Conservation (phyloP, 2,797 vertebrate species). For the Sus cebifrons region DNA sequence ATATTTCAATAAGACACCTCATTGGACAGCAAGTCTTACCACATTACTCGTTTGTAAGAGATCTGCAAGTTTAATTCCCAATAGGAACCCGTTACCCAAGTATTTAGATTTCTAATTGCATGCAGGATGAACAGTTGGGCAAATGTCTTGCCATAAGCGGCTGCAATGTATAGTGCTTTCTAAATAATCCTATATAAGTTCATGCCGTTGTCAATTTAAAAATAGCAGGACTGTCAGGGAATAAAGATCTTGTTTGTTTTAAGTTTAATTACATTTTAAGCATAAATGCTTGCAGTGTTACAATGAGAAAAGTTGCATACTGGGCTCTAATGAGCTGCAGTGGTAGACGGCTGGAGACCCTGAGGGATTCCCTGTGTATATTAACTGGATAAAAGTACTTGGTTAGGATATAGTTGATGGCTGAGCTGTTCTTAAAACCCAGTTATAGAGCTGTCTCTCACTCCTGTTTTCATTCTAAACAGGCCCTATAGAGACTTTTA, state of each 20-base stretch:
- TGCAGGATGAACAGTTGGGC: conserved; percentile 91
- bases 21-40: conserved; percentile 96
- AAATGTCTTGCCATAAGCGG: conserved; percentile 86
- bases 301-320: conserved; percentile 90
- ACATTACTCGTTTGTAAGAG: conserved; percentile 96
- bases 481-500: conserved; percentile 91
- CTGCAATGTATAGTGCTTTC: conserved; percentile 79
- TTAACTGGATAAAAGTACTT: conserved; percentile 93
- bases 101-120: conserved; percentile 99
- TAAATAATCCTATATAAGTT: conserved; percentile 81
- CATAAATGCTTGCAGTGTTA: conserved; percentile 93
- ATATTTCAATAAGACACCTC: conserved; percentile 97
- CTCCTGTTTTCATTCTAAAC: conserved; percentile 89
- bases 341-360: conserved; percentile 93
- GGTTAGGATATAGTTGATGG: conserved; percentile 93
- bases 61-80: conserved; percentile 97
- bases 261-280: conserved; percentile 96
- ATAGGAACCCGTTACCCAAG: conserved; percentile 95
- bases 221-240: conserved; percentile 80
- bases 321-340: conserved; percentile 95
- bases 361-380: conserved; percentile 93
- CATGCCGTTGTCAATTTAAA: conserved; percentile 85
- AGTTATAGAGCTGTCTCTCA: conserved; percentile 90
- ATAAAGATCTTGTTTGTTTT: conserved; percentile 95
- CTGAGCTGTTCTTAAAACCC: conserved; percentile 91